Evolutionary conservation across 2,888 invertebrate species (phyloP).

Genomic region (Epinotia bilunana): DNA sequence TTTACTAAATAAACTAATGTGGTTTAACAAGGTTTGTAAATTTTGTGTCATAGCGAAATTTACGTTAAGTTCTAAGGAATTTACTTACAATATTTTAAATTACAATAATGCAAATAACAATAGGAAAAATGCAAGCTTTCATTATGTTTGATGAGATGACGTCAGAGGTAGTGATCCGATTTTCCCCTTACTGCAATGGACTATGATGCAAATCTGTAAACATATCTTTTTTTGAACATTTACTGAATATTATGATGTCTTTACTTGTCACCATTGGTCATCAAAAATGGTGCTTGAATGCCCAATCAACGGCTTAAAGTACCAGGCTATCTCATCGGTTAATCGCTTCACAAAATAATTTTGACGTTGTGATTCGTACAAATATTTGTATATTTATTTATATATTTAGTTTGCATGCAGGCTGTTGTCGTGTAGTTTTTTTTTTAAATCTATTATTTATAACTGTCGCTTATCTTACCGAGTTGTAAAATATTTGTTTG

Average conservation of each 20-base stretch:
- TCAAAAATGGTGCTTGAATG: conserved; percentile 12
- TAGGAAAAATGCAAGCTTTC: too few species aligned
- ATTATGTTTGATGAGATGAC: too few species aligned
- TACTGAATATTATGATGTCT: background rate
- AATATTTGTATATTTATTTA: conserved; percentile 32
- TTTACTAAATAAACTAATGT: background rate
- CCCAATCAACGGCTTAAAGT: conserved; percentile 2
- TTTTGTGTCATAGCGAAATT: background rate
- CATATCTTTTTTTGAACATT: background rate
- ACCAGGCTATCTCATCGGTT: background rate
- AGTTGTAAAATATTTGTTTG: too few species aligned
- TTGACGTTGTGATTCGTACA: conserved; percentile 28
- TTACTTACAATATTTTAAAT: too few species aligned
- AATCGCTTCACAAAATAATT: background rate
- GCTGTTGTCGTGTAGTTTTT: background rate
- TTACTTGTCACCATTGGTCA: background rate
- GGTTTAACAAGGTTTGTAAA: background rate
- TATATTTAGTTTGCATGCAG: background rate
- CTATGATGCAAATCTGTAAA: background rate
- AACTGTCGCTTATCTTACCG: background rate
- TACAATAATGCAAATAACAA: too few species aligned
- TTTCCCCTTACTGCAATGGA: background rate
- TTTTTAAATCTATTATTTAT: background rate
- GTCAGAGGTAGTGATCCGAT: background rate
- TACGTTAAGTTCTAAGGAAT: too few species aligned